Evolutionary conservation across 2,888 invertebrate genomes (phyloP).

Genomic region (Macaria notata): DNA sequence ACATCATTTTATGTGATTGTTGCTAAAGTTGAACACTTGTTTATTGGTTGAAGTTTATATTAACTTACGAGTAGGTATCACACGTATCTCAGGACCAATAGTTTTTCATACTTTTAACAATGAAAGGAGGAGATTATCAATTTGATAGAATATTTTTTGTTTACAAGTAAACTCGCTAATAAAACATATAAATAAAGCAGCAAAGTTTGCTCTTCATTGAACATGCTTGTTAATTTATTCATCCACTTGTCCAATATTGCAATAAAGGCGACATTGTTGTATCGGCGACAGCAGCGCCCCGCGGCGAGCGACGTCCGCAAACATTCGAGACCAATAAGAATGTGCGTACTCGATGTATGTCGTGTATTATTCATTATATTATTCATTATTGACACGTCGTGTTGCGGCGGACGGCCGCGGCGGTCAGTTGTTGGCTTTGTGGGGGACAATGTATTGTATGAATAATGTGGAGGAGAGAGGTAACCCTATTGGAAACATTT

Average conservation of each 20-base stretch:
- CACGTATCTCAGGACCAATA: too few species aligned
- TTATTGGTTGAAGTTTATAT: too few species aligned
- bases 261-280: not conserved
- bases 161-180: too few species aligned
- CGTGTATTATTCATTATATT: slow-evolving; percentile 37
- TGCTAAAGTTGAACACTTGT: too few species aligned
- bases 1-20: slow-evolving; percentile 11
- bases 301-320: slow-evolving; percentile 54
- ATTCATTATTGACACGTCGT: slow-evolving; percentile 23
- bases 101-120: not conserved
- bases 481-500: too few species aligned
- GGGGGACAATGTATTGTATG: not conserved
- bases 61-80: too few species aligned
- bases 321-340: slow-evolving; percentile 44
- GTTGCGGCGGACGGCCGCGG: slow-evolving; percentile 10
- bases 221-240: not conserved
- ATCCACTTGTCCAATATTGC: slow-evolving; percentile 3
- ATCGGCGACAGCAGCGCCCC: slow-evolving; percentile 21
- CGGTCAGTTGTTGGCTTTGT: not conserved
- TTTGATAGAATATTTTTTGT: too few species aligned
- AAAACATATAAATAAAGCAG: too few species aligned
- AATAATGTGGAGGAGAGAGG: too few species aligned
- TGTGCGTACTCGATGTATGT: not conserved
- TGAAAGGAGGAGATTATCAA: not conserved
- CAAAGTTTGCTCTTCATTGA: not conserved